Conservation (phyloP, 2,113 vertebrate species). For the Megaptera novaeangliae region DNA sequence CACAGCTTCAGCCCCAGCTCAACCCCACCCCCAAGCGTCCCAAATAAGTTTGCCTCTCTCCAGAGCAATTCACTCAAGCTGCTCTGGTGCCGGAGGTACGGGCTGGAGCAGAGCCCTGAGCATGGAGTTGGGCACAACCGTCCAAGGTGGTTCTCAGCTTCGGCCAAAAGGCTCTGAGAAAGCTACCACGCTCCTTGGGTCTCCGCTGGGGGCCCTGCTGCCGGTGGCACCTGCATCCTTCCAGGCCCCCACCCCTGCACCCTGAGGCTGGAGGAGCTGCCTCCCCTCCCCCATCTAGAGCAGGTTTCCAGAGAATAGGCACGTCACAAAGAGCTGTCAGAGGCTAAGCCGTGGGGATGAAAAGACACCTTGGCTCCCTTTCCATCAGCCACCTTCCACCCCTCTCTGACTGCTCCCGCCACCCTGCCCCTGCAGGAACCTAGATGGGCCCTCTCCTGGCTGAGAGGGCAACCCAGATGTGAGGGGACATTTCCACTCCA, state of each 20-base stretch:
- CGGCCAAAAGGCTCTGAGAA: neutral
- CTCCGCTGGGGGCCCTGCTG: too few relatives aligned
- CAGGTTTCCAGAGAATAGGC: neutral
- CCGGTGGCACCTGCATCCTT: neutral
- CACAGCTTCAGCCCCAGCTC: neutral
- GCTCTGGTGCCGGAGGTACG: neutral
- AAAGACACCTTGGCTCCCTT: neutral
- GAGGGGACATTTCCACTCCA: neutral
- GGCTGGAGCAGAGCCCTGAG: neutral
- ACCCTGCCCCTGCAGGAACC: neutral
- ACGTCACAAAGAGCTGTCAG: neutral
- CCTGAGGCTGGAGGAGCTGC: neutral
- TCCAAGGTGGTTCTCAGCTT: neutral
- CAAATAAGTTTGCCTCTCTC: neutral
- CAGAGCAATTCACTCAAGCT: neutral
- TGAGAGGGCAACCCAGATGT: neutral
- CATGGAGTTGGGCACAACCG: rapidly evolving
- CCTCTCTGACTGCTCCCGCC: neutral
- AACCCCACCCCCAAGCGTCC: neutral
- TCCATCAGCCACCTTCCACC: neutral
- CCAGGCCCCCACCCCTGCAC: neutral
- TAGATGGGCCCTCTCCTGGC: neutral
- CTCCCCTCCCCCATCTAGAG: neutral
- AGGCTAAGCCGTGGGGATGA: neutral
- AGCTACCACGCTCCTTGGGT: neutral